These are phyloP conservation scores for Kudoa iwatai DNA, from an alignment of 30 jellyfish, hydroid and myxozoan species.

Conservation along the genomic window DNA sequence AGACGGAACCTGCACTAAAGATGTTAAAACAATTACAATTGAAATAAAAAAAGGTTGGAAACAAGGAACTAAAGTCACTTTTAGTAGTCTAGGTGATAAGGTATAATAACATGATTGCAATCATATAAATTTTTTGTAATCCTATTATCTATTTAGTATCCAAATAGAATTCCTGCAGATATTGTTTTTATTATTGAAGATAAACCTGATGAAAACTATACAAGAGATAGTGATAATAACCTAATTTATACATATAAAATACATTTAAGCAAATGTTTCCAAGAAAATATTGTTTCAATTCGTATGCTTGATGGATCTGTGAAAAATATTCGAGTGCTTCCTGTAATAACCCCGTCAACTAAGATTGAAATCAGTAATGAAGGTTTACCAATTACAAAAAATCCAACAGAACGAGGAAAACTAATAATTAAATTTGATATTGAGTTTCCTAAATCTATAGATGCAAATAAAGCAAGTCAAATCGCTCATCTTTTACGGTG, in stretches of 20 bases:
- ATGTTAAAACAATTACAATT: conserved; percentile 23
- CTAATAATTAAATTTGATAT: conserved; percentile 34
- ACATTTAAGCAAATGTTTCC: conserved; percentile 15
- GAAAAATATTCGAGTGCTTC: conserved; percentile 3
- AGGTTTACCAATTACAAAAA: conserved; percentile 63
- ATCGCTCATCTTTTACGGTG: too few species aligned
- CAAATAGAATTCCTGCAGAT: conserved; percentile 45
- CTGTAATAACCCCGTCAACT: conserved; percentile 15
- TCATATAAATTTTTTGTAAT: too few species aligned
- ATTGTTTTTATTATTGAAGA: conserved; percentile 34
- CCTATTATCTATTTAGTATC: too few species aligned
- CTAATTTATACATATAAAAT: conserved; percentile 14
- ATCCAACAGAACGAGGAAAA: conserved; percentile 23
- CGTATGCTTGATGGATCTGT: conserved; percentile 20
- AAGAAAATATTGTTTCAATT: conserved; percentile 11
- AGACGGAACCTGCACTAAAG: conserved; percentile 15
- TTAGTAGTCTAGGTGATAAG: conserved; percentile 64
- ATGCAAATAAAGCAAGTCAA: too few species aligned
- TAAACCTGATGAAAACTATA: conserved; percentile 23
- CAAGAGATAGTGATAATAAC: conserved; percentile 35
- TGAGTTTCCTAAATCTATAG: conserved; percentile 27
- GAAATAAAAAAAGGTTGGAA: conserved; percentile 79
- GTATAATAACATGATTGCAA: too few species aligned
- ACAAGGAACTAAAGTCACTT: conserved; percentile 68
- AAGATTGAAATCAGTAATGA: conserved; percentile 8